Evolutionary conservation across 2,797 vertebrate species (phyloP).

Genomic region (Arnoldichthys spilopterus): DNA sequence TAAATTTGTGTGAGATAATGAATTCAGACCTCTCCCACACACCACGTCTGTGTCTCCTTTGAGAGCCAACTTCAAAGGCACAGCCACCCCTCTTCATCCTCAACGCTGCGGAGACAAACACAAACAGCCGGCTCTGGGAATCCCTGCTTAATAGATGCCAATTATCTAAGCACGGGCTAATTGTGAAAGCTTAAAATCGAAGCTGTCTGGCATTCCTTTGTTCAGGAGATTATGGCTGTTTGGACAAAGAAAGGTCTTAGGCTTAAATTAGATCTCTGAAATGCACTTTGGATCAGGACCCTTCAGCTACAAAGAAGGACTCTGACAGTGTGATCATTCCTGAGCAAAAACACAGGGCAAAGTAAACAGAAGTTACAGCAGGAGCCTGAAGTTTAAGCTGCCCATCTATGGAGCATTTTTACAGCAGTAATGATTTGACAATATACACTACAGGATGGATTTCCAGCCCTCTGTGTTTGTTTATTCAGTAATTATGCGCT

Average conservation of each 20-base stretch:
- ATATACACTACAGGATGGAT: too few relatives aligned
- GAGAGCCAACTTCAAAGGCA: constrained; percentile 50
- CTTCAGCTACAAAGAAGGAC: constrained; percentile 7
- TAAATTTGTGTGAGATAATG: constrained; percentile 47
- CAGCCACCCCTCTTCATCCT: constrained; percentile 4
- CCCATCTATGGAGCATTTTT: not conserved
- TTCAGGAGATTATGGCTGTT: constrained; percentile 23
- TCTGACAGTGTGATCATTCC: not conserved
- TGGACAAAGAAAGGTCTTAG: not conserved
- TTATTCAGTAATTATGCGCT: too few relatives aligned
- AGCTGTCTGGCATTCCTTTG: constrained; percentile 15
- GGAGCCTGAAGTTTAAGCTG: not conserved
- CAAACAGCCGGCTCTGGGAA: constrained; percentile 30
- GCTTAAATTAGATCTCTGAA: constrained; percentile 12
- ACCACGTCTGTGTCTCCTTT: constrained; percentile 33
- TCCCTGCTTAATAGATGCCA: constrained; percentile 10
- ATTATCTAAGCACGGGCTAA: constrained; percentile 34
- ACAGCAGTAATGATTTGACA: too few relatives aligned
- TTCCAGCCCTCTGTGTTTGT: too few relatives aligned
- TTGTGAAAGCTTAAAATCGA: constrained; percentile 25
- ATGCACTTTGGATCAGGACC: not conserved
- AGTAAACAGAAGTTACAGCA: not conserved
- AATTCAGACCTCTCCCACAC: constrained; percentile 53
- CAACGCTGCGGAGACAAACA: constrained; percentile 5
- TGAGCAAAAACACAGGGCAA: not conserved